phyloP scores from a whole-genome alignment of 2,113 vertebrate genomes.

The Mionectes macconnelli region DNA sequence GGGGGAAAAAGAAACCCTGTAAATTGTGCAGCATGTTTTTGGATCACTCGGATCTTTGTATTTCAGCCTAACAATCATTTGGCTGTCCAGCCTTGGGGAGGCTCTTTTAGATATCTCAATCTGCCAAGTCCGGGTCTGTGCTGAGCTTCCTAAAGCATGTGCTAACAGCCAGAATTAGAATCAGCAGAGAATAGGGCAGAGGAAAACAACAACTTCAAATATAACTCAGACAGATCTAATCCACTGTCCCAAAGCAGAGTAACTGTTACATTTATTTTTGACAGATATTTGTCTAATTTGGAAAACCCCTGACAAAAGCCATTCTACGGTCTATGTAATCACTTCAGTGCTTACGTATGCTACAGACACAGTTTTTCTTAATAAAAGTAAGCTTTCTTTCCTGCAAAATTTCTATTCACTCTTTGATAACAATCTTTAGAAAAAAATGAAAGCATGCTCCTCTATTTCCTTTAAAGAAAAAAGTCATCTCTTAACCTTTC shows the following conservation, averaged over 20 bases:
- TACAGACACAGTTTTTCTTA: background rate
- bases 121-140: background rate
- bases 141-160: background rate
- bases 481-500: background rate
- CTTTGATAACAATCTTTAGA: background rate
- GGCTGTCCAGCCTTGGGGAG: background rate
- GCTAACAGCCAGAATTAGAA: background rate
- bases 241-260: background rate
- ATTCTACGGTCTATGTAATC: background rate
- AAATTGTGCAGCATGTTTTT: accelerated
- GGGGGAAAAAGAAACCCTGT: accelerated
- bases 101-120: background rate
- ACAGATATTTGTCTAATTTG: background rate
- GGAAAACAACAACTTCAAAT: background rate
- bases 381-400: background rate
- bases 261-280: background rate
- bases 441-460: background rate
- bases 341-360: background rate
- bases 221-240: background rate
- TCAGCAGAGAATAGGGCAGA: background rate
- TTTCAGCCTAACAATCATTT: background rate
- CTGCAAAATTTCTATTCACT: background rate
- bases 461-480: background rate
- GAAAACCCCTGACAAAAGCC: background rate
- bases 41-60: background rate